Conservation (phyloP, 2,888 invertebrate genomes). For the Seira musarum region DNA sequence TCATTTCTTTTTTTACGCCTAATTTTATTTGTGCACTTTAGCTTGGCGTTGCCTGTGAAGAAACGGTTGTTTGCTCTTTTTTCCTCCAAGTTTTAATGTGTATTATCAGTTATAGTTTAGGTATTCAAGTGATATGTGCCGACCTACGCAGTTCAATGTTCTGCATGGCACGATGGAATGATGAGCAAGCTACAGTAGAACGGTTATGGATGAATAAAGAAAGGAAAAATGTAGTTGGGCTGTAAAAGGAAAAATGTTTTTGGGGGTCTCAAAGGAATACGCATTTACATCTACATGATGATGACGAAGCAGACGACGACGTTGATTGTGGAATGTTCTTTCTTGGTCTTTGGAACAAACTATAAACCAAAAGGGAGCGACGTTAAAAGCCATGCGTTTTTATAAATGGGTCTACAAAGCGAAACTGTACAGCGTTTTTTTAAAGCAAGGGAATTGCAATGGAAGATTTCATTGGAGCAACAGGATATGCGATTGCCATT, state of each 20-base stretch:
- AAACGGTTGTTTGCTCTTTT: conserved; percentile 33
- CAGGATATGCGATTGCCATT: conserved; percentile 7
- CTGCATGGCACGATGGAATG: background rate
- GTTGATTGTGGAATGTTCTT: background rate
- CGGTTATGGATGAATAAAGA: too few relatives aligned
- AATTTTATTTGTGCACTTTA: conserved; percentile 32
- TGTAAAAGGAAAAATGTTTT: too few relatives aligned
- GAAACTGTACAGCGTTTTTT: too few relatives aligned
- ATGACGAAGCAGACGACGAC: background rate
- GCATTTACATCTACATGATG: too few relatives aligned
- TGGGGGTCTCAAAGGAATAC: too few relatives aligned
- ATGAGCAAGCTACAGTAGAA: background rate
- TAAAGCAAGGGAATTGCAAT: background rate
- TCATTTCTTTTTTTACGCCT: conserved; percentile 14
- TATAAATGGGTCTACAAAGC: too few relatives aligned
- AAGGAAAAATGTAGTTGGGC: too few relatives aligned
- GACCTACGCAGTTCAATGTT: conserved; percentile 17
- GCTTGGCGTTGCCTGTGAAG: conserved; percentile 4
- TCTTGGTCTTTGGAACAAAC: background rate
- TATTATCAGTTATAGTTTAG: conserved; percentile 7
- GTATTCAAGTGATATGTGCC: background rate
- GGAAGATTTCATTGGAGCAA: background rate
- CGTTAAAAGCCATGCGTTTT: background rate
- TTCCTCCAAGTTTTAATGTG: conserved; percentile 7
- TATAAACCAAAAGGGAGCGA: background rate